phyloP scores from a whole-genome alignment of 92 coral and sea anemone genomes.

The Epizoanthus fatuus region DNA sequence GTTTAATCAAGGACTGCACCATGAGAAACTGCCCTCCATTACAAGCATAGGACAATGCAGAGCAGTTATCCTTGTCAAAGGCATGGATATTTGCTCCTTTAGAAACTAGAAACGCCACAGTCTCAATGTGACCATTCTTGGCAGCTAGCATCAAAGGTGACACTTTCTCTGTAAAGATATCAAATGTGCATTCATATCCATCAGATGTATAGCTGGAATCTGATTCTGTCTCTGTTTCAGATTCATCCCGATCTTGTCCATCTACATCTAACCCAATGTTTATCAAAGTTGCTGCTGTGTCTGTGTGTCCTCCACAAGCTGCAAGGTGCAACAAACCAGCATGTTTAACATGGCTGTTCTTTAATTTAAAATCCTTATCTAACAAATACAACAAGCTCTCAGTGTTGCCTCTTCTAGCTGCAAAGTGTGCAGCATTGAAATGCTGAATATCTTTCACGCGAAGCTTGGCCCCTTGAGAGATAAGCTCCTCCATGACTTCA shows the following conservation, averaged over 20 bases:
- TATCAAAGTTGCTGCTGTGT: no score
- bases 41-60: slow-evolving; percentile 32
- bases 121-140: slow-evolving; percentile 7
- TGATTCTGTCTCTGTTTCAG: not conserved
- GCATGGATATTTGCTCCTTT: slow-evolving; percentile 4
- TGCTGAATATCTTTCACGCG: not conserved
- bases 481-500: slow-evolving; percentile 5
- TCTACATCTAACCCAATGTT: slow-evolving; percentile 1
- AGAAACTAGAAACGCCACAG: slow-evolving; percentile 1
- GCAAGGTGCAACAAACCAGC: no score
- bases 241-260: not conserved
- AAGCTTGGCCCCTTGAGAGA: slow-evolving; percentile 16
- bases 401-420: not conserved
- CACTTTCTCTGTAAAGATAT: not conserved
- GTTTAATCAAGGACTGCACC: not conserved
- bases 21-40: slow-evolving; percentile 24
- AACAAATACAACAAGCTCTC: slow-evolving; percentile 14
- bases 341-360: no score
- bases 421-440: slow-evolving; percentile 39
- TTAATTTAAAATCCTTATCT: not conserved
- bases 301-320: no score
- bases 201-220: not conserved
- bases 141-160: slow-evolving; percentile 22
- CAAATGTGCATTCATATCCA: not conserved
- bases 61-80: not conserved